phyloP scores from a whole-genome alignment of 2,113 vertebrate genomes.

The Donacobius atricapilla region DNA sequence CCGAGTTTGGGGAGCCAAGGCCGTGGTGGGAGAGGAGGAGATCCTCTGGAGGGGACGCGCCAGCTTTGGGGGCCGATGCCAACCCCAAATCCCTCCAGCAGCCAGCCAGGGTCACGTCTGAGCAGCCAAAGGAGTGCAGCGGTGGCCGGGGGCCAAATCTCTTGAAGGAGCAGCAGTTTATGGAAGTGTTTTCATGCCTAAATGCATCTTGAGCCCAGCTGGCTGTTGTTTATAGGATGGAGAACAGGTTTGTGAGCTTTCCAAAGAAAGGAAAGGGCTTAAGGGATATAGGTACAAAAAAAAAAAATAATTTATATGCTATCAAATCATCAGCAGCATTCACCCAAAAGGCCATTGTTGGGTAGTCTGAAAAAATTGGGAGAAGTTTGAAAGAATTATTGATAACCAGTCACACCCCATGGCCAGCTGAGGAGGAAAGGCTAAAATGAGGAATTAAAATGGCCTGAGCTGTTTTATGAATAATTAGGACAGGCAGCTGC shows the following conservation, averaged over 20 bases:
- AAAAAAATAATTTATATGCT: not conserved
- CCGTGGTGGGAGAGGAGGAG: rapidly evolving
- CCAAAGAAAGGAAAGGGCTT: not conserved
- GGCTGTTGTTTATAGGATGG: not conserved
- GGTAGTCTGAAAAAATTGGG: not conserved
- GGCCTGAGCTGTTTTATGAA: not conserved
- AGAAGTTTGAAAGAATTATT: not conserved
- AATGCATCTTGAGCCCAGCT: not conserved
- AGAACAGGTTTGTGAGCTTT: not conserved
- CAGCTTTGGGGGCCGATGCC: not conserved
- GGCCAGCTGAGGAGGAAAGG: not conserved
- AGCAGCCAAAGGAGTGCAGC: not conserved
- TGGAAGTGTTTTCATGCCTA: not conserved
- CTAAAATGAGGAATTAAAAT: not conserved
- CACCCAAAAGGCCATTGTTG: not conserved
- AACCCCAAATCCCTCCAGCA: not conserved
- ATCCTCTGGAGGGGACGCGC: too few relatives aligned
- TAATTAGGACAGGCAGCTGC: not conserved
- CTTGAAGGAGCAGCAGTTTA: not conserved
- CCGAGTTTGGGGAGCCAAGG: not conserved
- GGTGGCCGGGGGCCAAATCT: not conserved
- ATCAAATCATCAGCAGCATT: not conserved
- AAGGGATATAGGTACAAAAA: not conserved
- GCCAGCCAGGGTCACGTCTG: not conserved
- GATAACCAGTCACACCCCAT: not conserved